A percentile compares a stretch with the other conserved stretches of the same genome.
phyloP scores from a whole-genome alignment of 1,140 invertebrate genomes.

The Drosophila willistoni region DNA sequence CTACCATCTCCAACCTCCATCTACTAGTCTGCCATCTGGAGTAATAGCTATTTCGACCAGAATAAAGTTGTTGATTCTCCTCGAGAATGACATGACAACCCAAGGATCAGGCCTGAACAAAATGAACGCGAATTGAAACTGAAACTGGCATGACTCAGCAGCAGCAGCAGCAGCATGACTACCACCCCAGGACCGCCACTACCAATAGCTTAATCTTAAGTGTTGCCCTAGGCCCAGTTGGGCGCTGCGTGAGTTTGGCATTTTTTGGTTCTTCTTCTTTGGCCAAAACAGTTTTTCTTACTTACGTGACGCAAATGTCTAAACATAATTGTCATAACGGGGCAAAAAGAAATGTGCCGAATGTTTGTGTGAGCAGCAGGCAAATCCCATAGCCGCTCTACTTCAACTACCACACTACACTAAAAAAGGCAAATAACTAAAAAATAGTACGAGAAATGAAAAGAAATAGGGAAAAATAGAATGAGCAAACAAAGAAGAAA shows the following conservation, averaged over 20 bases:
- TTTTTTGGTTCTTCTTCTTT: conserved; percentile 32
- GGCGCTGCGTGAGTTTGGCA: conserved; percentile 58
- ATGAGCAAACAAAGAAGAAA: conserved; percentile 2
- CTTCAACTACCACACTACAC: not conserved
- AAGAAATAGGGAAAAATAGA: conserved; percentile 28
- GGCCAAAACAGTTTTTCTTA: conserved; percentile 21
- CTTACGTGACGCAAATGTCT: conserved; percentile 72
- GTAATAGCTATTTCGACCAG: conserved; percentile 36
- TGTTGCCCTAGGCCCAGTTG: conserved; percentile 31
- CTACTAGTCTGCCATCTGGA: not conserved
- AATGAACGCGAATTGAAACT: conserved; percentile 35
- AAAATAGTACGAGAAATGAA: conserved; percentile 35
- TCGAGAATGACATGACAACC: conserved; percentile 58
- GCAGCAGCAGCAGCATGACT: not conserved
- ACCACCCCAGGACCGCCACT: no score
- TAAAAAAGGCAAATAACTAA: not conserved
- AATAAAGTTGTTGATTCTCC: conserved; percentile 73
- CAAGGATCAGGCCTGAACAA: conserved; percentile 13
- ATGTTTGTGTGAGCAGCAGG: conserved; percentile 18
- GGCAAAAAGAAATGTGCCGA: conserved; percentile 26
- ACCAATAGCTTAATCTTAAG: conserved; percentile 11
- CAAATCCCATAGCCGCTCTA: conserved; percentile 48
- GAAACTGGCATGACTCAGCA: conserved; percentile 55
- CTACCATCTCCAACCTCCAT: not conserved
- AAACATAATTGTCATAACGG: conserved; percentile 74